Base-by-base conservation (phyloP, 2,113 vertebrate genomes). In the Austrofundulus limnaeus region DNA sequence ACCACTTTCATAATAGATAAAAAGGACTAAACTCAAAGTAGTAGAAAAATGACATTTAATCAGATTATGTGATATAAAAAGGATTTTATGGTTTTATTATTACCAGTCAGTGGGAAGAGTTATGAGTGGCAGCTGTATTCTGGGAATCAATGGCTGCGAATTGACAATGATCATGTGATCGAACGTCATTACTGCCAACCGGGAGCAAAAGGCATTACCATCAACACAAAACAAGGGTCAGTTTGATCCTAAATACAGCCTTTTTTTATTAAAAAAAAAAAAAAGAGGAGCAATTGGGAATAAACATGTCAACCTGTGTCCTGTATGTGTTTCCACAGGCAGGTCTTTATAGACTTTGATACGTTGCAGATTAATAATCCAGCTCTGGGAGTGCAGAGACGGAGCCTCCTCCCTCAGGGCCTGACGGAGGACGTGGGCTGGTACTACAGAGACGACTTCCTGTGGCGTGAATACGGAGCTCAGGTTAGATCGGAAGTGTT, bases 111-210 rank as follows among this genome's bases (percentile, higher is more conserved):
- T 49, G 72, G n/a, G 39, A 90, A 85, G 31, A 25, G 41, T 17
- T 87, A 58, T 31, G 66, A 78, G 69, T 92, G 90, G 90, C 75
- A 83, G 65, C 47, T 90, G 47, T 63, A 12, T 10, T 2, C 31
- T 16, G 82, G 75, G 11, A 11, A 9, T 0, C n/a, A 56, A 41
- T 87, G 86, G 87, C 28, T 12, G 25, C 21, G 6, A 2, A 74
- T 90, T 1, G 24, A 56, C 5, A 82, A 91, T 10, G 84, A 89
- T 51, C 34, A 75, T 25, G 68, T 92, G 48, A 89, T 92, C 4
- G 89, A 92, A 57, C 45, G 76, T 11, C 87, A 91, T 46, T 92
- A 91, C 75, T 86, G 88, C 68, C 84, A 89, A 5, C 83, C 86
- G 14, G 87, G 77, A 34, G 83, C 89, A 0, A 84, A 69, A 54